Base-by-base conservation (phyloP, 2,888 invertebrate species). In the Acleris literana region DNA sequence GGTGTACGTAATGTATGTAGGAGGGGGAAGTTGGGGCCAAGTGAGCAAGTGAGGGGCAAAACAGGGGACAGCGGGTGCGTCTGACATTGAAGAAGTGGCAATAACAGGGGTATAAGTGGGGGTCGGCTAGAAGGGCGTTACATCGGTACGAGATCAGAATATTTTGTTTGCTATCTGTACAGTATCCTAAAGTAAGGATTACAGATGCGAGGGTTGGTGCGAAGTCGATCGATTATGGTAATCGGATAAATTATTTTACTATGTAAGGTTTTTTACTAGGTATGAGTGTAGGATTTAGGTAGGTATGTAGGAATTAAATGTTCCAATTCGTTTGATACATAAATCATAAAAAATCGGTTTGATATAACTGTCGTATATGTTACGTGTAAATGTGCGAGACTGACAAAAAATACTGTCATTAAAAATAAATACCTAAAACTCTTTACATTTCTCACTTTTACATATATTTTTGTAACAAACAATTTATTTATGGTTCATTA, bases 31-130 rank as follows among this genome's bases (percentile, higher is more conserved):
- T 80, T n/a, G 53, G 61, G 53, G 61, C 44, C 13, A 61, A n/a
- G 46, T 18, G 33, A 57, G 55, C 43, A 17, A 33, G 29, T 33
- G n/a, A 57, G 62, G 66, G 66, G 62, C 61, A 62, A 29, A n/a
- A 22, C 56, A 22, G 61, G 68, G 64, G 49, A 60, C 60, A 66
- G 58, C 61, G 93, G 93, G 92, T 93, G 93, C 92, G 92, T 81
- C 87, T 93, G 93, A 93, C 93, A 93, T 91, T 93, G 93, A 93
- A 93, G 93, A 92, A 93, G 93, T 93, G 93, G 90, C 93, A 92
- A 93, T 93, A 93, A 93, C 90, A 83, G 89, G 85, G 91, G 92
- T 90, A 93, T 92, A 93, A 93, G 92, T 90, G 90, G 92, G 89
- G 91, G 89, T 86, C 86, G 85, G 80, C 81, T 80, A 82, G 78